phyloP scores from a whole-genome alignment of 2,888 invertebrate species.

The Callinectes sapidus region DNA sequence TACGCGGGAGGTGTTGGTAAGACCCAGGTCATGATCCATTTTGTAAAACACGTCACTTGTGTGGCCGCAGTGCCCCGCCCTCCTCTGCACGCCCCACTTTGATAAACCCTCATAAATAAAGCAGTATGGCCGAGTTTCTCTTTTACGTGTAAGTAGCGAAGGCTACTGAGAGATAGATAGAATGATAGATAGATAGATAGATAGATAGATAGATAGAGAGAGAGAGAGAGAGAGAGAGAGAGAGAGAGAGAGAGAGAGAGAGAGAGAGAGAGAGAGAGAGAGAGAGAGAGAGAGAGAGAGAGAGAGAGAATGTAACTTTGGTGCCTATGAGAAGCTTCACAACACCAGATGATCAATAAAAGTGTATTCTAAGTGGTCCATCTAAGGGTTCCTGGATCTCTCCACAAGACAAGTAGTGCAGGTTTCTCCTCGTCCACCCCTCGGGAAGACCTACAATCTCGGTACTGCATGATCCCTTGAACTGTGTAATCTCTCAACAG shows the following conservation, averaged over 20 bases:
- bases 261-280: conserved; percentile 33
- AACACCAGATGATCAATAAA: neutral
- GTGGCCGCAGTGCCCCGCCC: conserved; percentile 27
- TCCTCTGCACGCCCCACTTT: neutral
- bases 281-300: conserved; percentile 38
- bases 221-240: conserved; percentile 41
- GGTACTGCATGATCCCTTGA: neutral
- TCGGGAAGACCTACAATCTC: neutral
- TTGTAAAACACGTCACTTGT: conserved; percentile 54
- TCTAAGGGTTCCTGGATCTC: neutral
- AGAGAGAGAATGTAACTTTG: conserved; percentile 1
- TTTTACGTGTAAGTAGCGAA: neutral
- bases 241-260: conserved; percentile 21
- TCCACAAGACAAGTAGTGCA: neutral
- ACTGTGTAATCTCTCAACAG: neutral
- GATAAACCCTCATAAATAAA: neutral
- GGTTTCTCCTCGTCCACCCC: neutral
- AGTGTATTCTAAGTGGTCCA: neutral
- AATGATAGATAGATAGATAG: neutral
- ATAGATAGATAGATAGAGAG: neutral
- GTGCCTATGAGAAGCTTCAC: neutral
- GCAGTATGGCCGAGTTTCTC: too few relatives aligned
- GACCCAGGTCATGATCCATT: conserved; percentile 38
- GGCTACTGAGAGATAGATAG: too few relatives aligned
- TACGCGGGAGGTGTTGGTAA: conserved; percentile 38